Conservation (phyloP, 2,113 vertebrate species). For the Cochlearius cochlearius region DNA sequence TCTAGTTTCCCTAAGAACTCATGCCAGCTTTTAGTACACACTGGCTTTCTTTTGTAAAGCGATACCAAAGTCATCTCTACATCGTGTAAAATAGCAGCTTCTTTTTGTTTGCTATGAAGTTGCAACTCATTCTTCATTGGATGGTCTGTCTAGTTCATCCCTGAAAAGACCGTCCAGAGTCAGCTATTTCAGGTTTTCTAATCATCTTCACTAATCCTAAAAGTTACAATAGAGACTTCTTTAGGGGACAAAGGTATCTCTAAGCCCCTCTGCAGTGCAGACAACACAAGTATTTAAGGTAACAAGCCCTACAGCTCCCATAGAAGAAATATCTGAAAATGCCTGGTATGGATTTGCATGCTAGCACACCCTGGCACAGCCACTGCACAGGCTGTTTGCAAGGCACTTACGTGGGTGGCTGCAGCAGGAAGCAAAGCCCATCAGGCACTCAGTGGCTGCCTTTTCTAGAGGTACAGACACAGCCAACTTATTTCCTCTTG, state of each 20-base stretch:
- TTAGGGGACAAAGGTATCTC: background rate
- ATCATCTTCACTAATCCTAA: background rate
- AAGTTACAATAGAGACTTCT: background rate
- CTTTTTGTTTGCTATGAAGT: background rate
- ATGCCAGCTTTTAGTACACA: background rate
- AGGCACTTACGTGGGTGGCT: background rate
- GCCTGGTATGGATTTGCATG: fast-evolving
- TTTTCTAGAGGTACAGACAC: background rate
- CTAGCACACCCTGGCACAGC: background rate
- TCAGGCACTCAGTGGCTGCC: background rate
- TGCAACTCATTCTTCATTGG: fast-evolving
- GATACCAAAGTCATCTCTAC: background rate
- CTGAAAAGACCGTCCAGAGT: background rate
- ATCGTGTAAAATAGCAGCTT: background rate
- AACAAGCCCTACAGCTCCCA: background rate
- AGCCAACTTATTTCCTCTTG: background rate
- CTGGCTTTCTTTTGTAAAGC: background rate
- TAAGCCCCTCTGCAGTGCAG: background rate
- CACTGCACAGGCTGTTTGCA: background rate
- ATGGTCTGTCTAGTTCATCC: background rate
- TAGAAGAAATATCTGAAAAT: background rate
- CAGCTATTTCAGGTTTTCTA: background rate
- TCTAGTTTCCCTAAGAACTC: background rate
- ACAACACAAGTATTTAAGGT: background rate
- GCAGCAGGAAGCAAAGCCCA: background rate